Base-by-base conservation (phyloP, 2,888 invertebrate genomes). In the Drosophila nigricruria region DNA sequence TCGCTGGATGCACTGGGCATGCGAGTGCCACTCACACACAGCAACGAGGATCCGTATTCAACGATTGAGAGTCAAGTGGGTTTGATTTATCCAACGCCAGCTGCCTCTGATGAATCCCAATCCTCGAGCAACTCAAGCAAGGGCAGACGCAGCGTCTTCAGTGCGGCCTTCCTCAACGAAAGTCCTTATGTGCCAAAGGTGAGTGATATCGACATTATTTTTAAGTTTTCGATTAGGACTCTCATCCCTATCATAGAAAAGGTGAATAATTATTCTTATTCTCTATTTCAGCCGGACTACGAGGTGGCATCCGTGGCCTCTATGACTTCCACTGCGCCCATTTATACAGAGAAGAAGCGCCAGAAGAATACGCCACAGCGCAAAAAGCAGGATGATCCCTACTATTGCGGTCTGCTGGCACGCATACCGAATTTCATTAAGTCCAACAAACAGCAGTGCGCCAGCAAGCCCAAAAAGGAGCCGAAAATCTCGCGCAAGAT, bases 361-460 rank as follows among this genome's bases (percentile, higher is more conserved):
- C 79, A 72, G 12, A 87, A 87, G 72, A 79, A 81, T 61, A 79
- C 73, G n/a, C 86, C 73, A 47, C 88, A 91, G 63, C 91, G 92
- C 25, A 92, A 92, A 54, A 92, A 93, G 61, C 92, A 93, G 94
- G 95, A 95, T 90, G 95, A 96, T 89, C 95, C 95, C 14, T 96
- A 96, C 91, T 96, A 96, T 87, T 95, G 95, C 82, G 96, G 96
- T 42, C 93, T 96, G 60, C 92, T 95, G 79, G 96, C 96, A 40
- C 94, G 95, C 70, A 95, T 95, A 69, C 95, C 95, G 54, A 95
- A 95, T 91, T 96, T 96, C 85, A 95, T 94, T 43, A 95, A 95
- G 90, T 93, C 94, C 88, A 87, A 81, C 54, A 88, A 91, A 63
- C 89, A 88, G 60, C 78, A 73, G 45, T 58, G 70, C 63, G 60